Conservation (phyloP, 2,888 invertebrate genomes). For the Noctua janthina region DNA sequence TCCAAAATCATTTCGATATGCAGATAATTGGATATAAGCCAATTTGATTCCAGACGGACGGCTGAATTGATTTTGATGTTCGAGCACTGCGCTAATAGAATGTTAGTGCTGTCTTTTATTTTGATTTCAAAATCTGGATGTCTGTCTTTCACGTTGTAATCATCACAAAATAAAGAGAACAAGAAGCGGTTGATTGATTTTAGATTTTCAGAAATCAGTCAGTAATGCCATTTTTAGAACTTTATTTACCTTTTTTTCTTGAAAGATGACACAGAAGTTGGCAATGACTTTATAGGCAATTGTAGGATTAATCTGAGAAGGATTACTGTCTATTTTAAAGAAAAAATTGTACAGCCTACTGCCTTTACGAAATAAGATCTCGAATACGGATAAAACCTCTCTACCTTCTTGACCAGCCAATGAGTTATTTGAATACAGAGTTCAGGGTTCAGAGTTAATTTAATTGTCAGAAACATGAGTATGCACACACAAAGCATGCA, state of each 20-base stretch:
- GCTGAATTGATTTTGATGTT: constrained; percentile 51
- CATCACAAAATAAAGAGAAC: constrained; percentile 12
- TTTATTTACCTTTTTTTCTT: background rate
- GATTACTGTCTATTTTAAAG: background rate
- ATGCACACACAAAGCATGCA: no score
- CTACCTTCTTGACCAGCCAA: background rate
- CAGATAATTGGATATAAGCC: constrained; percentile 56
- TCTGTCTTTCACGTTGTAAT: constrained; percentile 33
- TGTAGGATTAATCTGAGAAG: background rate
- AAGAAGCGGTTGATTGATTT: constrained; percentile 1
- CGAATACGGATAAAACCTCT: background rate
- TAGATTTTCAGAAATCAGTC: background rate
- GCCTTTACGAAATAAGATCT: background rate
- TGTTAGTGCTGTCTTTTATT: constrained; percentile 34
- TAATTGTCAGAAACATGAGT: no score
- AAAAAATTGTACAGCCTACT: background rate
- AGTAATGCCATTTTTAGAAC: background rate
- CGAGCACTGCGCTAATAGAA: constrained; percentile 33
- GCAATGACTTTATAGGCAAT: no score
- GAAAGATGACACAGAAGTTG: background rate
- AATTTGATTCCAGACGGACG: constrained; percentile 49
- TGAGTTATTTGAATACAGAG: background rate
- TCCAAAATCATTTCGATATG: constrained; percentile 56
- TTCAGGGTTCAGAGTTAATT: no score
- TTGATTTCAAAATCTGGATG: constrained; percentile 31